phyloP scores from a whole-genome alignment of 2,888 invertebrate species.

The Andrena chrysosceles region DNA sequence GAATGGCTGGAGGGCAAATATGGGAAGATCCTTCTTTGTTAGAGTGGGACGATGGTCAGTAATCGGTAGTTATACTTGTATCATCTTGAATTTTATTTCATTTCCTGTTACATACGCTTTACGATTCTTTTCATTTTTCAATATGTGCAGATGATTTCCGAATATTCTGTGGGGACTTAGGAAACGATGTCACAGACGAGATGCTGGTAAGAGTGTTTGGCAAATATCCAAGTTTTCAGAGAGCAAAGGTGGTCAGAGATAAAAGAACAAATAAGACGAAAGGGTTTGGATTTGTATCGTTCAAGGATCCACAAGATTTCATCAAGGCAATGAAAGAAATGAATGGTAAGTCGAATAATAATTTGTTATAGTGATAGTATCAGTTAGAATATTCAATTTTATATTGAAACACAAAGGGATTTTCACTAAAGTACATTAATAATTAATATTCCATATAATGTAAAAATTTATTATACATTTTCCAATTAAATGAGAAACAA shows the following conservation, averaged over 20 bases:
- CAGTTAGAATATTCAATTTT: not conserved
- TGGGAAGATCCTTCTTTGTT: conserved; percentile 98
- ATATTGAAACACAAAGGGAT: not conserved
- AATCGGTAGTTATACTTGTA: not conserved
- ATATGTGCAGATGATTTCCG: conserved; percentile 94
- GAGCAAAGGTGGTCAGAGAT: conserved; percentile 98
- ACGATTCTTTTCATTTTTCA: conserved; percentile 9
- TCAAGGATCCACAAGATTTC: conserved; percentile 98
- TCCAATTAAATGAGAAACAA: not conserved
- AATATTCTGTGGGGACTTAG: conserved; percentile 99
- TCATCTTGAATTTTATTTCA: conserved; percentile 6
- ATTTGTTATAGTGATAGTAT: conserved; percentile 12
- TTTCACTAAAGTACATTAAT: not conserved
- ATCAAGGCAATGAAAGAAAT: conserved; percentile 99
- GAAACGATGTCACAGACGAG: conserved; percentile 99
- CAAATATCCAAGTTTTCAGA: conserved; percentile 96
- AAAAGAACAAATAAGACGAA: conserved; percentile 99
- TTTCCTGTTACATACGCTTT: conserved; percentile 26
- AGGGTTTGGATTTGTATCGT: conserved; percentile 99
- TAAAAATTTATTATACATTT: conserved; percentile 1
- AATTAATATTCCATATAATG: not conserved
- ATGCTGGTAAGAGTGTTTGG: conserved; percentile 97
- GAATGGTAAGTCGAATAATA: conserved; percentile 91
- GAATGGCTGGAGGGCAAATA: conserved; percentile 96
- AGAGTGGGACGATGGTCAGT: conserved; percentile 96